A percentile compares a stretch with the other conserved stretches of the same genome.
phyloP scores from a whole-genome alignment of 1,140 invertebrate genomes.

The Listronotus oregonensis region DNA sequence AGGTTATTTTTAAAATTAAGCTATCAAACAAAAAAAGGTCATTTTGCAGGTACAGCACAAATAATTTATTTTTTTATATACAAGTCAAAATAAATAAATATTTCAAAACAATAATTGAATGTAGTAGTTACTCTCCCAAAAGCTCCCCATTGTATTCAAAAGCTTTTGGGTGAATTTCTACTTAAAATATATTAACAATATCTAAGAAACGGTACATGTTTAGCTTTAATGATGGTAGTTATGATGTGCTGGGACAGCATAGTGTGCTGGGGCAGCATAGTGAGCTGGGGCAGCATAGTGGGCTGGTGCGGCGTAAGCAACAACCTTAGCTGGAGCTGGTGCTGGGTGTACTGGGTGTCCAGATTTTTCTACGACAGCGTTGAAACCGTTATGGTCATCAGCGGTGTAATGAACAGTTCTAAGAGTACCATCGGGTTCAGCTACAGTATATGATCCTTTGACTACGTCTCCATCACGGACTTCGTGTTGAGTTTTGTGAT shows the following conservation, averaged over 20 bases:
- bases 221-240: too few relatives aligned
- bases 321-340: constrained; percentile 20
- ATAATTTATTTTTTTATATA: too few relatives aligned
- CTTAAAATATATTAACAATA: too few relatives aligned
- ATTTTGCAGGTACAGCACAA: too few relatives aligned
- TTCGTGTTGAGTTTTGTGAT: constrained; percentile 59
- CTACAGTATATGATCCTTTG: constrained; percentile 56
- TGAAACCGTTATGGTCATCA: constrained; percentile 58
- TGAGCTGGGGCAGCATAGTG: constrained; percentile 9
- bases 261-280: constrained; percentile 5
- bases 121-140: too few relatives aligned
- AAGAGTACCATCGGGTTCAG: constrained; percentile 58
- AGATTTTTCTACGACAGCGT: constrained; percentile 53
- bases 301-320: constrained; percentile 9
- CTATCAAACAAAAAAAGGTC: too few relatives aligned
- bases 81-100: too few relatives aligned
- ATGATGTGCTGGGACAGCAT: neutral
- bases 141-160: too few relatives aligned
- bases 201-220: too few relatives aligned
- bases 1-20: too few relatives aligned
- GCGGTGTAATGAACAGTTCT: constrained; percentile 59
- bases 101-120: too few relatives aligned
- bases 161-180: too few relatives aligned
- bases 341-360: constrained; percentile 31
- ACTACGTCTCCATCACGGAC: constrained; percentile 57